Evolutionary conservation across 64 coral and sea anemone genomes (phyloP).

Genomic region (Stylophora pistillata): DNA sequence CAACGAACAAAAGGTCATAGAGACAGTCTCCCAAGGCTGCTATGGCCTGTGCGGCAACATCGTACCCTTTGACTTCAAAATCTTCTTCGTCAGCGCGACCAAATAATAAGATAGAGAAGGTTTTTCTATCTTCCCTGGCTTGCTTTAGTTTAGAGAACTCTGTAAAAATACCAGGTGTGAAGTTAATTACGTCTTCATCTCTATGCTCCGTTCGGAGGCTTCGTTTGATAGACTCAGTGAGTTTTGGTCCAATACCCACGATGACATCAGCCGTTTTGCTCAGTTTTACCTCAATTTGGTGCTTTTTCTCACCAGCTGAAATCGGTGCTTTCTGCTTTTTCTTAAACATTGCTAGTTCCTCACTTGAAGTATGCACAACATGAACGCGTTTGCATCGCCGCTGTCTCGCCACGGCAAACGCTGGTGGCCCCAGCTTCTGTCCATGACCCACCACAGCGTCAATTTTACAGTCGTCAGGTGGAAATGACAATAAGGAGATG

Average conservation of each 20-base stretch:
- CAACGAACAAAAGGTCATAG: neutral
- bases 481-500: neutral
- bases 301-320: neutral
- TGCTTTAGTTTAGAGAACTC: neutral
- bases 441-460: neutral
- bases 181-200: neutral
- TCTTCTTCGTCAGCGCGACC: neutral
- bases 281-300: neutral
- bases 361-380: neutral
- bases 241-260: constrained; percentile 3
- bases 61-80: neutral
- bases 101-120: neutral
- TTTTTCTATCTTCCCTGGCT: neutral
- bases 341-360: constrained; percentile 2
- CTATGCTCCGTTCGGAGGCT: neutral
- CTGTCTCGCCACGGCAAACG: neutral
- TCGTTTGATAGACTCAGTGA: neutral
- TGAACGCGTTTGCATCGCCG: neutral
- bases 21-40: neutral
- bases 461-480: neutral
- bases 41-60: neutral
- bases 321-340: neutral
- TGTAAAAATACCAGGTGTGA: neutral
- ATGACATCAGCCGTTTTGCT: neutral
- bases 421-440: constrained; percentile 1